Evolutionary conservation across 2,888 invertebrate species (phyloP).

Genomic region (Pristionchus exspectatus): DNA sequence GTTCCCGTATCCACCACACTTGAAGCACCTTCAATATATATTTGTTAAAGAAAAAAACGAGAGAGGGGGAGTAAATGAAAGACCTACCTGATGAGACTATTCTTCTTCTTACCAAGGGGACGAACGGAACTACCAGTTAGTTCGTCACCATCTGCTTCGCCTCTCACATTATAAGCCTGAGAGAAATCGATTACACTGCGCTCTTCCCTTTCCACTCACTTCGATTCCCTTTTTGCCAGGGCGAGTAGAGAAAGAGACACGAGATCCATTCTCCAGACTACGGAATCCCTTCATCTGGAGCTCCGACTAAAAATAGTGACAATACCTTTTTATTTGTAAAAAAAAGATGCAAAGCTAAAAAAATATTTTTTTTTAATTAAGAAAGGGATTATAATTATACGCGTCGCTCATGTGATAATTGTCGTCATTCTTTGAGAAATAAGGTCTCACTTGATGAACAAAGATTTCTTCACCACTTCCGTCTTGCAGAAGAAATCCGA

Average conservation of each 20-base stretch:
- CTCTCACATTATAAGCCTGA: conserved; percentile 91
- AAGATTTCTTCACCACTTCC: conserved; percentile 93
- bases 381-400: neutral
- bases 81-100: conserved; percentile 88
- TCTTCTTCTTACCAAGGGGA: conserved; percentile 88
- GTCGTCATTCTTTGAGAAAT: neutral
- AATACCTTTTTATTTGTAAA: neutral
- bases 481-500: conserved; percentile 93
- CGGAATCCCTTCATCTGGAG: conserved; percentile 93
- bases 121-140: conserved; percentile 90
- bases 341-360: neutral
- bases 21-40: conserved; percentile 85
- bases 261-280: conserved; percentile 91
- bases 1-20: conserved; percentile 93
- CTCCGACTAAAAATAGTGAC: conserved; percentile 85
- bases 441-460: conserved; percentile 86
- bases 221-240: conserved; percentile 48
- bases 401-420: neutral
- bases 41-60: neutral
- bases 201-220: conserved; percentile 79
- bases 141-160: conserved; percentile 87
- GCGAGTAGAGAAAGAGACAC: conserved; percentile 89
- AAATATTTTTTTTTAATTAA: neutral
- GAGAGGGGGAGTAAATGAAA: neutral
- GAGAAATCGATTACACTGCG: conserved; percentile 84